phyloP scores from a whole-genome alignment of 2,888 invertebrate genomes.

The Ceratothoa steindachneri region DNA sequence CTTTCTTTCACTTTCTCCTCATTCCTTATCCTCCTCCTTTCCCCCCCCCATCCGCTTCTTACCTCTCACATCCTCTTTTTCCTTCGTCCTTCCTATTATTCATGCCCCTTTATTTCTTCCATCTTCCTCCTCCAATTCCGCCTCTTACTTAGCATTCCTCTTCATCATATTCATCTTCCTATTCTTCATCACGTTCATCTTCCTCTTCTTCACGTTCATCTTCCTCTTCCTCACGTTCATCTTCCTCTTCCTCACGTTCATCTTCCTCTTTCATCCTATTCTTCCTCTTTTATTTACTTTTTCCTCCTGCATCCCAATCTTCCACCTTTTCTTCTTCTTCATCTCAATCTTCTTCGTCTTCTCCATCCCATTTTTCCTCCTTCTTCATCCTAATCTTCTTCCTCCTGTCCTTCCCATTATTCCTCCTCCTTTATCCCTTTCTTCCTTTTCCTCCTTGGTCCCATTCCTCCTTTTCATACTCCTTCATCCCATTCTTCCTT shows the following conservation, averaged over 20 bases:
- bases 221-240: background rate
- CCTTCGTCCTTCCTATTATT: background rate
- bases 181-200: conserved; percentile 6
- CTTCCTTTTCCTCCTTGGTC: too few relatives aligned
- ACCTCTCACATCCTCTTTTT: conserved; percentile 12
- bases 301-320: too few relatives aligned
- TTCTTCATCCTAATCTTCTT: too few relatives aligned
- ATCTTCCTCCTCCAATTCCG: background rate
- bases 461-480: too few relatives aligned
- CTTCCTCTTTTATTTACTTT: too few relatives aligned
- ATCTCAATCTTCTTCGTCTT: too few relatives aligned
- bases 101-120: background rate
- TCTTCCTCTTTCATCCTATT: too few relatives aligned
- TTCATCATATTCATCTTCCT: background rate
- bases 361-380: too few relatives aligned
- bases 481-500: too few relatives aligned
- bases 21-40: background rate
- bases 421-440: too few relatives aligned
- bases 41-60: background rate
- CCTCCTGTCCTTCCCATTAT: too few relatives aligned
- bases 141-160: background rate
- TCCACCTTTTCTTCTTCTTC: too few relatives aligned
- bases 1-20: background rate
- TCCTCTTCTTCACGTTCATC: conserved; percentile 1
- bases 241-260: background rate